These are phyloP conservation scores for Masticophis lateralis DNA, from an alignment of 2,797 vertebrate genomes.

Conservation along the genomic window DNA sequence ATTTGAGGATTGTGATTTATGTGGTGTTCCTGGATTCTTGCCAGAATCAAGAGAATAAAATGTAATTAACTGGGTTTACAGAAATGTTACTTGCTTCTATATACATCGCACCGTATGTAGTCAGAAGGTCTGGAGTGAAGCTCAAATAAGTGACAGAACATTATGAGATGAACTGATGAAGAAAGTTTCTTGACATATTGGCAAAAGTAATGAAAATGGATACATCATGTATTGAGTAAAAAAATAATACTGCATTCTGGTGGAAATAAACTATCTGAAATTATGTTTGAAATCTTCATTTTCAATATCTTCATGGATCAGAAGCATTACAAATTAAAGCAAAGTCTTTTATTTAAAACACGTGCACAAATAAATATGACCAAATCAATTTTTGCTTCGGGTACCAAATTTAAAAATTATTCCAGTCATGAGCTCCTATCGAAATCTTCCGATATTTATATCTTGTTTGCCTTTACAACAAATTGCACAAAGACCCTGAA, in stretches of 20 bases:
- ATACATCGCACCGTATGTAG: not conserved
- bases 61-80: not conserved
- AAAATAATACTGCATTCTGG: not conserved
- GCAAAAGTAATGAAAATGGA: not conserved
- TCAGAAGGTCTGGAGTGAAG: not conserved
- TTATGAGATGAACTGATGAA: not conserved
- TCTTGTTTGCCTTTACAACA: constrained; percentile 4
- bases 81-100: not conserved
- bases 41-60: not conserved
- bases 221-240: not conserved
- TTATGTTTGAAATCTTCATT: not conserved
- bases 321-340: not conserved
- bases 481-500: not conserved
- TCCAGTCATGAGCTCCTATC: not conserved
- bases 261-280: constrained; percentile 13
- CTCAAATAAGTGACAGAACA: not conserved
- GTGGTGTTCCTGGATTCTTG: not conserved
- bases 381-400: not conserved
- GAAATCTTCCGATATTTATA: not conserved
- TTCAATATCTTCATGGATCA: not conserved
- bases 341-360: not conserved
- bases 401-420: not conserved
- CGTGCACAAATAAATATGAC: not conserved
- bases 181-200: not conserved
- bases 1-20: not conserved